Evolutionary conservation across 2,888 invertebrate species (phyloP).

Genomic region (Synanthedon tipuliformis): DNA sequence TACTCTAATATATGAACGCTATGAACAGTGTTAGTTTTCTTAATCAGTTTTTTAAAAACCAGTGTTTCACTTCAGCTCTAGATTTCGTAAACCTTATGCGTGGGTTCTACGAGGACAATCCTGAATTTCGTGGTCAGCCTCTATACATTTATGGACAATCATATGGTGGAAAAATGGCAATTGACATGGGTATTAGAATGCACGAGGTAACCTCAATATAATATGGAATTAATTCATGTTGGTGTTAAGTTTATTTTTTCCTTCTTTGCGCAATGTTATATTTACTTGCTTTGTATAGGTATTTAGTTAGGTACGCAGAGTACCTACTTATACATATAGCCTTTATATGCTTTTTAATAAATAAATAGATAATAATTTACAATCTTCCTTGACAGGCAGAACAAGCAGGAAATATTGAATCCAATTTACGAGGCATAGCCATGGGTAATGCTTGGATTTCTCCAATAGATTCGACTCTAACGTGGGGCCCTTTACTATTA

Average conservation of each 20-base stretch:
- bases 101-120: constrained; percentile 74
- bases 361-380: neutral
- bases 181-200: constrained; percentile 79
- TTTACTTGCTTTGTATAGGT: too few species aligned
- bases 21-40: neutral
- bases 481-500: constrained; percentile 85
- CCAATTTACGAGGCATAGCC: constrained; percentile 81
- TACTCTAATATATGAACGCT: too few species aligned
- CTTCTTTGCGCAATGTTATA: too few species aligned
- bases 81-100: constrained; percentile 82
- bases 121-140: constrained; percentile 78
- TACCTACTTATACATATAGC: too few species aligned
- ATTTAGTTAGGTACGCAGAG: too few species aligned
- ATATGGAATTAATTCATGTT: neutral
- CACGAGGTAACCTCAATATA: constrained; percentile 45
- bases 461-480: constrained; percentile 84
- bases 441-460: constrained; percentile 93
- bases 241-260: too few species aligned
- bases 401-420: constrained; percentile 68
- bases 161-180: constrained; percentile 94
- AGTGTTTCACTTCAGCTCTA: constrained; percentile 50
- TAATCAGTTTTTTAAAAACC: neutral
- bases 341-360: too few species aligned
- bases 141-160: constrained; percentile 91
- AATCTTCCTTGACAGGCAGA: constrained; percentile 67